Conservation (phyloP, 2,888 invertebrate genomes). For the Aspidapion aeneum region DNA sequence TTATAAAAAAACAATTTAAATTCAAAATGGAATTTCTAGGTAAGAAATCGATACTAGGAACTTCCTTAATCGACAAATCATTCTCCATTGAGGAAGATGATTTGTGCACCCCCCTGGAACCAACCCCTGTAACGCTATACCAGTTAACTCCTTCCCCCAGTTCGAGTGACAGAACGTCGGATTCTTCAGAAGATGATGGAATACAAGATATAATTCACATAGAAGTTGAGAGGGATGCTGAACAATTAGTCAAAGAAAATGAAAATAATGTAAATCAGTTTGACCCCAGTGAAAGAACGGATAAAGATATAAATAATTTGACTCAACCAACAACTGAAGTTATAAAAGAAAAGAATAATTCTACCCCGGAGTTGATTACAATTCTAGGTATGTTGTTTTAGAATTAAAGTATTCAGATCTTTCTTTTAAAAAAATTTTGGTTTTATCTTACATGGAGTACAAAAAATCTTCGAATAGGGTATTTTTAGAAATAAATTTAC, state of each 20-base stretch:
- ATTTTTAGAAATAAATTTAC: too few relatives aligned
- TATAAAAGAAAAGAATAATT: neutral
- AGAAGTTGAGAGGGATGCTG: conserved; percentile 7
- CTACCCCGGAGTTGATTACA: neutral
- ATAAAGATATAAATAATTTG: neutral
- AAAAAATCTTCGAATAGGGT: too few relatives aligned
- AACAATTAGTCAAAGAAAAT: neutral
- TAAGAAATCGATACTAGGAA: conserved; percentile 22
- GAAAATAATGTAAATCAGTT: conserved; percentile 8
- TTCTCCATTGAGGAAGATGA: conserved; percentile 39
- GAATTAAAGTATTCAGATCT: too few relatives aligned
- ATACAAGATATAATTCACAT: conserved; percentile 18
- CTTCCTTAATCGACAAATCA: conserved; percentile 35
- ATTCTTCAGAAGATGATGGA: conserved; percentile 20
- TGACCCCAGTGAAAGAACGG: neutral
- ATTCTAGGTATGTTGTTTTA: neutral
- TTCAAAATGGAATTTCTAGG: conserved; percentile 2
- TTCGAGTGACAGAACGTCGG: conserved; percentile 22
- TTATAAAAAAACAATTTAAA: too few relatives aligned
- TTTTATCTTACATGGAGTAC: too few relatives aligned
- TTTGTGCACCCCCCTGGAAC: conserved; percentile 33
- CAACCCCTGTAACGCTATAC: conserved; percentile 27
- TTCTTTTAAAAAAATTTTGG: too few relatives aligned
- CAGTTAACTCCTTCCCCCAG: conserved; percentile 19
- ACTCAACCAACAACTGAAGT: neutral